phyloP scores from a whole-genome alignment of 2,888 invertebrate species.

The Brachypalpus laphriformis region DNA sequence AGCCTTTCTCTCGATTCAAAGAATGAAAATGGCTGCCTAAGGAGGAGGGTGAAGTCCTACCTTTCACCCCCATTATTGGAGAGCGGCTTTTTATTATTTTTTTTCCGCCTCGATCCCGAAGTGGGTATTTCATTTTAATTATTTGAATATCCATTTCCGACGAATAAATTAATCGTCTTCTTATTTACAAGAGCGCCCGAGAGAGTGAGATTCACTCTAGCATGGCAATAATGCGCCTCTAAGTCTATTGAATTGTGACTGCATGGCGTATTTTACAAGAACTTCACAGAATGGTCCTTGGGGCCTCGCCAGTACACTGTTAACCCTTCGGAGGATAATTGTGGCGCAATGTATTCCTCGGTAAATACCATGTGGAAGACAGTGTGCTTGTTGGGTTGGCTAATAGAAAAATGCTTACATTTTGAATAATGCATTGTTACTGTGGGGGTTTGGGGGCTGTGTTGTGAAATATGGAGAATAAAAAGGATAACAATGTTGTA shows the following conservation, averaged over 20 bases:
- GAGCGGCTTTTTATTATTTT: constrained; percentile 19
- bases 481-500: constrained; percentile 32
- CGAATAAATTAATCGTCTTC: constrained; percentile 74
- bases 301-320: constrained; percentile 7
- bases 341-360: constrained; percentile 32
- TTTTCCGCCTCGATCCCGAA: constrained; percentile 23
- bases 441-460: background rate
- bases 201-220: constrained; percentile 36
- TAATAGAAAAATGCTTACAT: constrained; percentile 62
- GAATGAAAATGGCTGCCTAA: constrained; percentile 68
- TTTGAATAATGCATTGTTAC: constrained; percentile 16
- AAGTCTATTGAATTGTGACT: constrained; percentile 73
- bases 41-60: constrained; percentile 38
- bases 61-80: constrained; percentile 51
- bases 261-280: constrained; percentile 71
- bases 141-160: constrained; percentile 73
- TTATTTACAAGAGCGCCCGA: constrained; percentile 68
- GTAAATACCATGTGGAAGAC: constrained; percentile 36
- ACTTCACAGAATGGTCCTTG: constrained; percentile 43
- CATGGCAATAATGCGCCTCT: constrained; percentile 64
- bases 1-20: constrained; percentile 61
- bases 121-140: constrained; percentile 72
- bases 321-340: constrained; percentile 10
- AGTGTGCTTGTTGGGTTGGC: constrained; percentile 40
- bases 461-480: constrained; percentile 44